A percentile compares a stretch with the other conserved stretches of the same genome.
Conservation (phyloP, 2,113 vertebrate genomes). For the Pelobates fuscus region DNA sequence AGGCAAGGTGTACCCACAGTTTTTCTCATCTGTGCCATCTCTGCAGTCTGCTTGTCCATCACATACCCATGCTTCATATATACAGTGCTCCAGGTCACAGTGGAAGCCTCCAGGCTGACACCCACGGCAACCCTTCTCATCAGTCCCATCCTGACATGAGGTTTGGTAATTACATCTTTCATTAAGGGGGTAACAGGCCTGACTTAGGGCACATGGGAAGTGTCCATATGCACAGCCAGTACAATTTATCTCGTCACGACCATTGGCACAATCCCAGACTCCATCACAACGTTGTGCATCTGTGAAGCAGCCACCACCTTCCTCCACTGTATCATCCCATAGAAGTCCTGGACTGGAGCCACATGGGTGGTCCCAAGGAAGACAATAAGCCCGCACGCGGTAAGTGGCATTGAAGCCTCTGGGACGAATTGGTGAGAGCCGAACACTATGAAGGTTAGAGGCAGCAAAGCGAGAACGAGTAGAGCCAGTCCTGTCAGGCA, state of each 20-base stretch:
- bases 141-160: constrained; percentile 80
- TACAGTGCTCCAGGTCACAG: constrained; percentile 83
- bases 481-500: constrained; percentile 4
- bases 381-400: constrained; percentile 80
- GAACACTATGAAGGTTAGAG: not conserved
- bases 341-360: constrained; percentile 65
- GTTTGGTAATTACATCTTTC: constrained; percentile 90
- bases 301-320: constrained; percentile 70
- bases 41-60: constrained; percentile 88
- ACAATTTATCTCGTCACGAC: constrained; percentile 80
- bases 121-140: constrained; percentile 79
- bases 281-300: constrained; percentile 76
- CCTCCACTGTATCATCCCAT: constrained; percentile 33
- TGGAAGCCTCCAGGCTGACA: constrained; percentile 87
- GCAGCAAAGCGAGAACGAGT: not conserved
- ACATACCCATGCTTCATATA: constrained; percentile 90
- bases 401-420: constrained; percentile 86
- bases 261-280: constrained; percentile 81
- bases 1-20: constrained; percentile 80
- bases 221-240: constrained; percentile 69
- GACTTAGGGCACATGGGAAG: constrained; percentile 71
- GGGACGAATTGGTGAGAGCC: not conserved
- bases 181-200: constrained; percentile 72
- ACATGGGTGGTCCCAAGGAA: constrained; percentile 81
- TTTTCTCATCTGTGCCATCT: constrained; percentile 82